Base-by-base conservation (phyloP, 1,140 invertebrate genomes). In the Planococcus citri region DNA sequence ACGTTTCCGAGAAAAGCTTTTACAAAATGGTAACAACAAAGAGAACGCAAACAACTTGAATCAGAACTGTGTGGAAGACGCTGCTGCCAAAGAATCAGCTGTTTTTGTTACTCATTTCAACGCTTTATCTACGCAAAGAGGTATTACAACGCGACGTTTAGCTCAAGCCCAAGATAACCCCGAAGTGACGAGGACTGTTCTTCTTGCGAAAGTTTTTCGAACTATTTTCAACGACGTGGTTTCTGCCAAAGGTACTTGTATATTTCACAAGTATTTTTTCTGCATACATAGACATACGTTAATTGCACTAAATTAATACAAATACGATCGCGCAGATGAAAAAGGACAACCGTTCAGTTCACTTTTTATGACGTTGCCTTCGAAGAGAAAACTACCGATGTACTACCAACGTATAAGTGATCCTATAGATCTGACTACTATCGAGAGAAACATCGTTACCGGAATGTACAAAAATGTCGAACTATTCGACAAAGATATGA, bases 101-200 rank as follows among this genome's bases (percentile, higher is more conserved):
- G 84, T 84, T 17, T 88, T 90, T 74, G 78, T 86, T 51, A 86
- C 86, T 1, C 87, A 89, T 75, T 79, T 86, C 73, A 88, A 84
- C 24, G 88, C 90, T 0, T 78, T 94, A 9, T 83, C 82, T 37
- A 86, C 81, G 20, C 84, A 87, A 0, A 80, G 88, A 27, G 91
- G 88, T 68, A 88, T 92, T 12, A 84, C 85, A 76, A 91, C 89
- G 0, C 82, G 90, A 70, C 82, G 90, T 61, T 79, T 94, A 3
- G 86, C 90, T 0, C 85, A 88, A 73, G 88, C 90, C 0, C 89
- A 94, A 75, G 91, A 95, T 73, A 89, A 95, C 82, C 87, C 90
- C 0, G 85, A 90, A 75, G 79, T 93, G 70, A 87, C 88, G 27
- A 88, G 87, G 77, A 87, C 88, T 72, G 88, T 89, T 9, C 85